Evolutionary conservation across 37 sponge, comb jelly and placozoan genomes (phyloP).

Genomic region (Halisarca cf. caerulea): DNA sequence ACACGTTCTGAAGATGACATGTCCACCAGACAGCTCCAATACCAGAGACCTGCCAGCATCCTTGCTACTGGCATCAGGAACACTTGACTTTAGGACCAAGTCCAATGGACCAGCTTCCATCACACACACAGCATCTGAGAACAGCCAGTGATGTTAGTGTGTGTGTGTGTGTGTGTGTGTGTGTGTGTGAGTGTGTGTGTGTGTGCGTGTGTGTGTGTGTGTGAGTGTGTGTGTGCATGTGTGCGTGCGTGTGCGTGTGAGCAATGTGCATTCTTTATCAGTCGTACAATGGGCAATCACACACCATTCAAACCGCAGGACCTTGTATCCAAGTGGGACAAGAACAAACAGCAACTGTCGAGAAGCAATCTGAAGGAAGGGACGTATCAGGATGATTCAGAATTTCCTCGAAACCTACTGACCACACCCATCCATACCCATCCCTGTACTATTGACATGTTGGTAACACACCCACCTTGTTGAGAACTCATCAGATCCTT

Average conservation of each 20-base stretch:
- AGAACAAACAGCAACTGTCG: slow-evolving; percentile 43
- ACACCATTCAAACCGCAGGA: not conserved
- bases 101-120: slow-evolving; percentile 77
- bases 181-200: not conserved
- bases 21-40: slow-evolving; percentile 73
- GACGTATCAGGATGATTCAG: not conserved
- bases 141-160: not conserved
- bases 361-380: slow-evolving; percentile 42
- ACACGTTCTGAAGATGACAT: slow-evolving; percentile 82
- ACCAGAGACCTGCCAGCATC: slow-evolving; percentile 42
- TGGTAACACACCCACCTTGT: slow-evolving; percentile 36
- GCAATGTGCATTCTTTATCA: too few relatives aligned
- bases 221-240: too few relatives aligned
- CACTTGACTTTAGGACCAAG: slow-evolving; percentile 29
- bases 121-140: slow-evolving; percentile 80
- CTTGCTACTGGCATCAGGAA: not conserved
- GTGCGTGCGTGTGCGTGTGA: too few relatives aligned
- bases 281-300: too few relatives aligned
- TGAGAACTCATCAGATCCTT: slow-evolving; percentile 46
- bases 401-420: not conserved
- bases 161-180: not conserved
- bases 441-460: too few relatives aligned
- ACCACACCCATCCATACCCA: slow-evolving; percentile 38
- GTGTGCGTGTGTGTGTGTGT: not conserved
- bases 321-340: slow-evolving; percentile 19